Evolutionary conservation across 2,888 invertebrate species (phyloP), one percentile per base, ranked within the genome.

Genomic region (Drosophila nr. fundita): DNA sequence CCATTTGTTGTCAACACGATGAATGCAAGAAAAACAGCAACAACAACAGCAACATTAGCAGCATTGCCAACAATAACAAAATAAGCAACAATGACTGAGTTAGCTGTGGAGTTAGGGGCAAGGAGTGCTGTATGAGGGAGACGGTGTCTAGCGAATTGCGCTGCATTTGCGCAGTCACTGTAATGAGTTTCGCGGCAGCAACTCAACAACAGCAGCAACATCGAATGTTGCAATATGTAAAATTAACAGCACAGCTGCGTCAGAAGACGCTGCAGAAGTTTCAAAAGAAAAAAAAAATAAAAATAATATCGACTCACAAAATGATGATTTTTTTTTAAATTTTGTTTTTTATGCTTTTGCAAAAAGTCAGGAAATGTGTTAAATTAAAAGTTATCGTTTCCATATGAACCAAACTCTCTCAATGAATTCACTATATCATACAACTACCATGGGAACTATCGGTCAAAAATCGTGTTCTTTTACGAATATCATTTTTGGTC

Each of bases 1-100:
- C 83, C 82, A 87, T 87, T 87, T 87, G 89, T 89, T 89, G 89
- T 87, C 87, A 87, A 89, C 87, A 78, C 89, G 73, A 65, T 71
- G 79, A 87, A 82, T 78, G 74, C 85, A 87, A 76, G 76, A 78
- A 62, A 50, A 74, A 24, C 65, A 69, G n/a, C 58, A 65, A 27
- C 32, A 78, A 13, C 64, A 64, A 32, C 64, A 71, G 40, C 5
- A 18, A 49, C 10, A 49, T 10, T 18, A 68, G 21, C 64, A 65
- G 60, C n/a, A 42, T n/a, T 21, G 30, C 27, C 29, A 29, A 52
- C 30, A 32, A n/a, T 40, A 57, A 29, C 57, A 73, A 71, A 45
- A 64, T 45, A 50, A 74, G 36, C 68, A 73, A 81, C 87, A 78
- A 77, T 70, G 52, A 50, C 29, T 71, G 59, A 38, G 66, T 53